Conservation (phyloP, 2,797 vertebrate genomes). For the Siniperca obscura region DNA sequence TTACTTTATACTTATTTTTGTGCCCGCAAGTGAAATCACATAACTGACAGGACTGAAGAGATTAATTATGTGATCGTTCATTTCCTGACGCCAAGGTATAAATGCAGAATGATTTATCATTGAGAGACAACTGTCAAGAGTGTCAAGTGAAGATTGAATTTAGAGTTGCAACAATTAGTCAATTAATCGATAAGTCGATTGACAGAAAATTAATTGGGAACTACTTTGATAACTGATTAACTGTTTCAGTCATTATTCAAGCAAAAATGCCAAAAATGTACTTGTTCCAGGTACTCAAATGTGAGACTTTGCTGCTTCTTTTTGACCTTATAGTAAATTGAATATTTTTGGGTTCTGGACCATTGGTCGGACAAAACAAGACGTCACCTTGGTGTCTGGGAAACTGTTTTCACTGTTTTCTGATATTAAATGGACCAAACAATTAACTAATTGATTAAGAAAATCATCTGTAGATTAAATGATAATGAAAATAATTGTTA, state of each 20-base stretch:
- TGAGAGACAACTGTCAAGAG: too few species aligned
- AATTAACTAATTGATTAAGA: too few species aligned
- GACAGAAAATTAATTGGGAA: not conserved
- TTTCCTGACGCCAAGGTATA: too few species aligned
- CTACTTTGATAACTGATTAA: not conserved
- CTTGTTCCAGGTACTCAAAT: not conserved
- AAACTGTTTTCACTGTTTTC: not conserved
- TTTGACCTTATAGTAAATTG: too few species aligned
- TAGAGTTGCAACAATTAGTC: too few species aligned
- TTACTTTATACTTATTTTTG: not conserved
- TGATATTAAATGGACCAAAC: not conserved
- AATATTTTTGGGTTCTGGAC: not conserved
- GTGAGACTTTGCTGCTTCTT: not conserved
- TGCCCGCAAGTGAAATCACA: too few species aligned
- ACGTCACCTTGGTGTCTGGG: not conserved
- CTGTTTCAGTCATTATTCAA: not conserved
- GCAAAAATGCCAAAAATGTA: not conserved
- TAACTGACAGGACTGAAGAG: not conserved
- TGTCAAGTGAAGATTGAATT: too few species aligned
- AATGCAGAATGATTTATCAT: not conserved
- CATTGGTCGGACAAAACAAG: not conserved
- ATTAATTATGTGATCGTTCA: not conserved
- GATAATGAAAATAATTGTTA: not conserved
- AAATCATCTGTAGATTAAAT: not conserved
- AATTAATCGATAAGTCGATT: too few species aligned